Evolutionary conservation across 1,140 invertebrate species (phyloP).

Genomic region (Charaxes varanes): DNA sequence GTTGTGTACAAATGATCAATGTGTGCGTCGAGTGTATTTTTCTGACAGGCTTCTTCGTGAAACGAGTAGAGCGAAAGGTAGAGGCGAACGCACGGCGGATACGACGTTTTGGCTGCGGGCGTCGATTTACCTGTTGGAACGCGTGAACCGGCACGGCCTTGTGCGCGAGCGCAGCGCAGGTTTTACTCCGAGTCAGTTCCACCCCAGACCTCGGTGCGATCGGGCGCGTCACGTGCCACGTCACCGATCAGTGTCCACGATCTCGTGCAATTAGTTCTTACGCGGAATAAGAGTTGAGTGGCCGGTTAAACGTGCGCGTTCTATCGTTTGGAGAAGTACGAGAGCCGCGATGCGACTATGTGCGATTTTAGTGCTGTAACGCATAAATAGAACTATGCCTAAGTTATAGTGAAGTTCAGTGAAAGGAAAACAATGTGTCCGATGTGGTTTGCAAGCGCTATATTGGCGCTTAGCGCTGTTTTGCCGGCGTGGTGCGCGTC

Average conservation of each 20-base stretch:
- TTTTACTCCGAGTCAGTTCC: conserved; percentile 63
- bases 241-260: conserved; percentile 43
- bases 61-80: conserved; percentile 42
- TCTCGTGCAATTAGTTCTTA: conserved; percentile 67
- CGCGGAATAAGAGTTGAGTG: conserved; percentile 69
- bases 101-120: conserved; percentile 40
- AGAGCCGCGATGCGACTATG: conserved; percentile 40
- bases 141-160: conserved; percentile 70
- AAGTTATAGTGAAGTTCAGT: conserved; percentile 56
- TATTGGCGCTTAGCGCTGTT: conserved; percentile 55
- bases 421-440: conserved; percentile 55
- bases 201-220: conserved; percentile 57
- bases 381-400: conserved; percentile 58
- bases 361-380: conserved; percentile 42
- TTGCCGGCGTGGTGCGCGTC: conserved; percentile 58
- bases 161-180: conserved; percentile 69
- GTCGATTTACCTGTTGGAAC: conserved; percentile 69
- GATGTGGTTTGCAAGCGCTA: conserved; percentile 50
- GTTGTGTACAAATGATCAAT: conserved; percentile 30
- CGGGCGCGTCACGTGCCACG: conserved; percentile 41
- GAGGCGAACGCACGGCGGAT: conserved; percentile 34
- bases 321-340: conserved; percentile 34
- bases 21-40: conserved; percentile 64
- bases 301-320: conserved; percentile 58
- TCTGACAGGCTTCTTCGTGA: conserved; percentile 40